phyloP scores from a whole-genome alignment of 2,888 invertebrate species.

The Branchellion lobata region DNA sequence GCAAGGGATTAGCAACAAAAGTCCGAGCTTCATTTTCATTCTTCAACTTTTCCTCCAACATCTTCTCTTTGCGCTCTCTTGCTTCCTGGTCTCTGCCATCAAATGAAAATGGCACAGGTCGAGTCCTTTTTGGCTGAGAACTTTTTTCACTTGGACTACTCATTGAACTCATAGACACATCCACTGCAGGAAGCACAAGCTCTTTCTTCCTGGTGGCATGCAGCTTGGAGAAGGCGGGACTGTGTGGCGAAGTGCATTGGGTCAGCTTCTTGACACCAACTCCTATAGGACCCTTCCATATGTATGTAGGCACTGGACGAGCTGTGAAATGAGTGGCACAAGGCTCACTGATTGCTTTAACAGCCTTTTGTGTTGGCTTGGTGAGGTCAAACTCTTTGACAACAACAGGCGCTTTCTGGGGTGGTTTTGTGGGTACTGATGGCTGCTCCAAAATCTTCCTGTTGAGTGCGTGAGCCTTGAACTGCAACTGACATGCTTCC shows the following conservation, averaged over 20 bases:
- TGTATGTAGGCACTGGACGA: slow-evolving; percentile 12
- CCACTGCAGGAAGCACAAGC: neutral
- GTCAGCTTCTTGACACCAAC: neutral
- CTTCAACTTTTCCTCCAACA: neutral
- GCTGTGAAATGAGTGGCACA: neutral
- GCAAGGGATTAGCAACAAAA: slow-evolving; percentile 34
- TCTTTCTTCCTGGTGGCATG: slow-evolving; percentile 25
- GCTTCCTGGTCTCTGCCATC: slow-evolving; percentile 21
- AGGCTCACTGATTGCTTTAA: neutral
- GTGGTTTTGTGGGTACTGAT: neutral
- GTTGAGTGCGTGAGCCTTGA: slow-evolving; percentile 2
- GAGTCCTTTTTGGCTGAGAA: slow-evolving; percentile 1
- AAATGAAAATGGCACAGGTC: slow-evolving; percentile 31
- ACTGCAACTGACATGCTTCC: neutral
- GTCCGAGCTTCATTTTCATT: slow-evolving; percentile 30
- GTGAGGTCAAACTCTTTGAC: neutral
- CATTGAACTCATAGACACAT: neutral
- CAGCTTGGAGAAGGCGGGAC: slow-evolving; percentile 31
- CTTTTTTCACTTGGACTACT: neutral
- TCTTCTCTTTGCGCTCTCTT: slow-evolving; percentile 15
- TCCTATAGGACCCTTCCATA: slow-evolving; percentile 15
- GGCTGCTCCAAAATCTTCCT: neutral
- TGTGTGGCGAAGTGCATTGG: slow-evolving; percentile 7
- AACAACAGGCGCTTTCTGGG: neutral
- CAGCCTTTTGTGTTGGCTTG: neutral